Evolutionary conservation across 1,140 invertebrate genomes (phyloP), one percentile per base, ranked within the genome.

Genomic region (Tenebrio molitor): DNA sequence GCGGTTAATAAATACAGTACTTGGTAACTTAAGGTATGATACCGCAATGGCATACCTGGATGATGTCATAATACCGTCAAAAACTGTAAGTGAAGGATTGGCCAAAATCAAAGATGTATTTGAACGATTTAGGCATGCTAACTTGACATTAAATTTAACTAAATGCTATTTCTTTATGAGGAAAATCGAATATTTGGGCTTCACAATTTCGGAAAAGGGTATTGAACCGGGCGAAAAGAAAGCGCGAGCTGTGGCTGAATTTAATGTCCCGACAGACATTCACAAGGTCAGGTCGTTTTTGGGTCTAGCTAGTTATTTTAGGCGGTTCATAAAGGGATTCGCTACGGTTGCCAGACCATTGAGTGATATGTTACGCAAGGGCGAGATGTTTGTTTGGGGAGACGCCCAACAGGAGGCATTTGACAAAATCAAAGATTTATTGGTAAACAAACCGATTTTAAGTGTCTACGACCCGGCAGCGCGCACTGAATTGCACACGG

Each of bases 241-340:
- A 69, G 63, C 81, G 14, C 7, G 39, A 34, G 77, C 78, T 0
- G 79, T 83, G 1, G 25, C 46, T 12, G 46, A 78, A 3, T 79
- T 77, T 74, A 79, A 75, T 0, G n/a, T 33, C 1, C 79, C 79
- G 1, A 71, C 14, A 39, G 71, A 78, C 62, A 67, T 79, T 10
- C 77, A 79, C 58, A 50, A 80, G 36, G n/a, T 82, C 21, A 74
- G 81, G 53, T 76, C 77, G 46, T 83, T 83, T 75, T 23, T 81
- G n/a, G 80, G 81, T 8, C 69, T 78, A 41, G 41, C 77, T 0
- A 74, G 76, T 16, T 82, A 77, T 69, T 82, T 84, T 73, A 34
- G 81, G 4, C 72, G 73, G 16, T 84, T 81, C 71, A 75, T 83
- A 5, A 23, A 69, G 8, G 66, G 73, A 10, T 81, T 81, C 69